A percentile compares a stretch with the other conserved stretches of the same genome.
Evolutionary conservation across 2,888 invertebrate genomes (phyloP).

Genomic region (Linnaemya tessellans): DNA sequence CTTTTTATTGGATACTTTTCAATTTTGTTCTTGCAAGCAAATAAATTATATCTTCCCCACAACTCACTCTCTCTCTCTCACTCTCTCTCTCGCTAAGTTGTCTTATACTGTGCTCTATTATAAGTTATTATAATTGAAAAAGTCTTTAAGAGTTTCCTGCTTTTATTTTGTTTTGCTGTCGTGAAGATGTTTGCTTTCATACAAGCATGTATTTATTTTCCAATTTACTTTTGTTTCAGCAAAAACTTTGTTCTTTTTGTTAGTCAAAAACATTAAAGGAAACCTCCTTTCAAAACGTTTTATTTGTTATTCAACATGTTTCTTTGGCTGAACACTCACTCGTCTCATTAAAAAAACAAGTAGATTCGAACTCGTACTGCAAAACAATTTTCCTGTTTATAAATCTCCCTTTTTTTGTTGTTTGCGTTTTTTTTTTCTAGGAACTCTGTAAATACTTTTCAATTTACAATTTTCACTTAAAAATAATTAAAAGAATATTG

Average conservation of each 20-base stretch:
- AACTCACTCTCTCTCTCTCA: no score
- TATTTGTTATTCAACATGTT: background rate
- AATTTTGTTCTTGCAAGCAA: no score
- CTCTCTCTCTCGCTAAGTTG: no score
- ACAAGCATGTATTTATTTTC: background rate
- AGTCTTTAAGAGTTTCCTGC: no score
- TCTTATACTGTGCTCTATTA: no score
- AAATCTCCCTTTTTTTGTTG: no score
- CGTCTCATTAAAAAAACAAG: constrained; percentile 20
- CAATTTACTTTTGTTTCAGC: background rate
- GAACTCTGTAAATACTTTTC: constrained; percentile 19
- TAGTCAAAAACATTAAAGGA: constrained; percentile 1
- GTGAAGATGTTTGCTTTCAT: background rate
- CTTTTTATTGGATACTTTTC: no score
- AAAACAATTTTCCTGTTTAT: background rate
- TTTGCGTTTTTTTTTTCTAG: background rate
- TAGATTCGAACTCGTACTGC: background rate
- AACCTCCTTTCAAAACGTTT: background rate
- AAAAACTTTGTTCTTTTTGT: background rate
- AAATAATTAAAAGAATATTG: constrained; percentile 30
- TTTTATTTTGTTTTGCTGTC: background rate
- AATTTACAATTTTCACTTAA: constrained; percentile 31
- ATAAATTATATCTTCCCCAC: no score
- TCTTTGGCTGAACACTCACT: background rate
- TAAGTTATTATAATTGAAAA: no score